These are phyloP conservation scores for Rhineura floridana DNA, from an alignment of 2,113 vertebrate species.

Conservation along the genomic window DNA sequence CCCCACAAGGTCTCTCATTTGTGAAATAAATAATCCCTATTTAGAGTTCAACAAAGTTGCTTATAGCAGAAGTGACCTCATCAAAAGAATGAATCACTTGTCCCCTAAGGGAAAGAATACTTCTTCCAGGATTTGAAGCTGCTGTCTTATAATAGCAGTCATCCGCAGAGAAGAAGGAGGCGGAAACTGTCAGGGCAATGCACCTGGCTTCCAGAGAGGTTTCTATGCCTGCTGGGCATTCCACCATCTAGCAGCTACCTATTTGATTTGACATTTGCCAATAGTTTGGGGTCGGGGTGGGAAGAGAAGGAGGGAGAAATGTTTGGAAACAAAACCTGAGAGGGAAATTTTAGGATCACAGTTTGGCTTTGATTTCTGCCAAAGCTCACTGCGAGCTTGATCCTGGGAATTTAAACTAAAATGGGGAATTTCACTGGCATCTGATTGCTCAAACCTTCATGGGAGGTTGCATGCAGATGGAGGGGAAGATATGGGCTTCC, in stretches of 20 bases:
- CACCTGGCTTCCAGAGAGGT: constrained; percentile 65
- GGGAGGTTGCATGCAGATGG: not conserved
- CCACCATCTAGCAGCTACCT: constrained; percentile 66
- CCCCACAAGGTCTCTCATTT: not conserved
- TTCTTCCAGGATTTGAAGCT: constrained; percentile 65
- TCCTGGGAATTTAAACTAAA: constrained; percentile 18
- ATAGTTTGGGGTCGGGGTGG: constrained; percentile 1
- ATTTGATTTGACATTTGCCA: constrained; percentile 65
- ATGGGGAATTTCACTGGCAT: not conserved
- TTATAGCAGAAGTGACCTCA: constrained; percentile 69
- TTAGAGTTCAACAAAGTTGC: constrained; percentile 41
- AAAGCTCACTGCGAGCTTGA: too few relatives aligned
- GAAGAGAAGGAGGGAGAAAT: constrained; percentile 5
- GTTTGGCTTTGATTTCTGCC: not conserved
- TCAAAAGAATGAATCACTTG: constrained; percentile 67
- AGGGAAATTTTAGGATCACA: not conserved
- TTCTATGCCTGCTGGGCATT: constrained; percentile 69
- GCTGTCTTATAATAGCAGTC: constrained; percentile 61
- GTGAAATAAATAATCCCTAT: constrained; percentile 3
- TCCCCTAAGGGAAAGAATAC: constrained; percentile 70
- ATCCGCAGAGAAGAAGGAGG: constrained; percentile 44
- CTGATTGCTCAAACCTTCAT: not conserved
- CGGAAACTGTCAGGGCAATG: constrained; percentile 64
- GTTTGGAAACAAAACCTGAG: constrained; percentile 31
- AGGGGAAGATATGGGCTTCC: not conserved